Conservation (phyloP, 2,888 invertebrate species). For the Leptogaster cylindrica region DNA sequence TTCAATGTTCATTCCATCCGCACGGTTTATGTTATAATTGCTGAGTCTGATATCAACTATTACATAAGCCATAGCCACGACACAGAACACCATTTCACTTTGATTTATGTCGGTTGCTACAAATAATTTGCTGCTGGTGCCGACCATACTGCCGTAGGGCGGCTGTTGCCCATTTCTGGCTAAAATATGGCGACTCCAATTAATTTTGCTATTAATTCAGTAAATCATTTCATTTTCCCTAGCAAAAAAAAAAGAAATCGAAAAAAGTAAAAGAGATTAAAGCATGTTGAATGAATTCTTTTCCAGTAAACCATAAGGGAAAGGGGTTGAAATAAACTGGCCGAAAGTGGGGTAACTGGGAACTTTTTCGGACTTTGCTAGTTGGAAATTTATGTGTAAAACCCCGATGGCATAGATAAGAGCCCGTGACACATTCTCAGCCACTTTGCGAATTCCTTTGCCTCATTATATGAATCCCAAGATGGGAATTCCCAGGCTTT, state of each 20-base stretch:
- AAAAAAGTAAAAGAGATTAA: no score
- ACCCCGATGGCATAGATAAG: slow-evolving; percentile 34
- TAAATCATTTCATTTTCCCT: slow-evolving; percentile 44
- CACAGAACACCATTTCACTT: slow-evolving; percentile 37
- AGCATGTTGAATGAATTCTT: slow-evolving; percentile 18
- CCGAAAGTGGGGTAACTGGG: background rate
- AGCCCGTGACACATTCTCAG: slow-evolving; percentile 39
- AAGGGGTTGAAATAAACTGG: background rate
- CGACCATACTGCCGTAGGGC: slow-evolving; percentile 35
- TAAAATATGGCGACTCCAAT: slow-evolving; percentile 45
- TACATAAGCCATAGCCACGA: slow-evolving; percentile 19
- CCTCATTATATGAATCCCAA: slow-evolving; percentile 37
- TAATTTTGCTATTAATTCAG: slow-evolving; percentile 46
- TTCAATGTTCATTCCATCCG: slow-evolving; percentile 28
- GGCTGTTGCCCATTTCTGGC: slow-evolving; percentile 37
- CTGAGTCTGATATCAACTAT: slow-evolving; percentile 33
- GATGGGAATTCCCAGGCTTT: slow-evolving; percentile 34
- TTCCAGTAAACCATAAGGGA: background rate
- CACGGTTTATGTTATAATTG: slow-evolving; percentile 30
- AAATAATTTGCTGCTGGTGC: slow-evolving; percentile 45
- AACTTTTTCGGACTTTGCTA: slow-evolving; percentile 18
- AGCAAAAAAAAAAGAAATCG: no score
- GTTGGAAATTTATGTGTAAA: slow-evolving; percentile 32
- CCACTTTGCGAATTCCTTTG: slow-evolving; percentile 37
- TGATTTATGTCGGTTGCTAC: slow-evolving; percentile 43